Percentiles rank a stretch among this genome's conserved stretches.
Conservation (phyloP, 2,113 vertebrate genomes). For the Malurus cyaneus region DNA sequence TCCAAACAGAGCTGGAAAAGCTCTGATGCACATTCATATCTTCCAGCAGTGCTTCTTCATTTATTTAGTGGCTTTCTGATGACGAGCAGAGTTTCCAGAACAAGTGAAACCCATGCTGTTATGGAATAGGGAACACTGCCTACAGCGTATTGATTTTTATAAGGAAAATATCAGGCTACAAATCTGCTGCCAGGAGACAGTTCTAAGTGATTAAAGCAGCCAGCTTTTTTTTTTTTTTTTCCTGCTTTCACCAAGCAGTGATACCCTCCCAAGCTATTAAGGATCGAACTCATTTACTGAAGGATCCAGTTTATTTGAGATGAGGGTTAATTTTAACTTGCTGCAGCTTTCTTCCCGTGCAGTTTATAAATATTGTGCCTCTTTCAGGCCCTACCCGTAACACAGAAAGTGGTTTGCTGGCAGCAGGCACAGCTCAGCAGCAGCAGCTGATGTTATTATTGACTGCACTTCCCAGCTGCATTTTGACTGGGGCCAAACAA, state of each 20-base stretch:
- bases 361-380: neutral
- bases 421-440: neutral
- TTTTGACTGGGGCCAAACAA: neutral
- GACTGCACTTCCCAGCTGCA: neutral
- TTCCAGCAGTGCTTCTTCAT: neutral
- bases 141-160: neutral
- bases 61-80: neutral
- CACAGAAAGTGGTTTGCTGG: neutral
- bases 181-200: neutral
- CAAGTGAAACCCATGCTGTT: neutral
- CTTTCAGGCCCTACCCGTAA: neutral
- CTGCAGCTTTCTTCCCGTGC: neutral
- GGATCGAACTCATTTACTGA: neutral
- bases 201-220: neutral
- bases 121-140: neutral
- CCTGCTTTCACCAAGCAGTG: neutral
- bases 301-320: neutral
- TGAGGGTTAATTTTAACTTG: neutral
- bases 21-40: neutral
- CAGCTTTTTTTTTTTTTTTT: neutral
- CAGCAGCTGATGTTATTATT: neutral
- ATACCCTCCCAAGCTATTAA: neutral
- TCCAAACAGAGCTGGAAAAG: neutral
- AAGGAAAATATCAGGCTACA: neutral
- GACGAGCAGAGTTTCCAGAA: neutral